Conservation (phyloP, 2,113 vertebrate species). For the Campylomormyrus tamandua region DNA sequence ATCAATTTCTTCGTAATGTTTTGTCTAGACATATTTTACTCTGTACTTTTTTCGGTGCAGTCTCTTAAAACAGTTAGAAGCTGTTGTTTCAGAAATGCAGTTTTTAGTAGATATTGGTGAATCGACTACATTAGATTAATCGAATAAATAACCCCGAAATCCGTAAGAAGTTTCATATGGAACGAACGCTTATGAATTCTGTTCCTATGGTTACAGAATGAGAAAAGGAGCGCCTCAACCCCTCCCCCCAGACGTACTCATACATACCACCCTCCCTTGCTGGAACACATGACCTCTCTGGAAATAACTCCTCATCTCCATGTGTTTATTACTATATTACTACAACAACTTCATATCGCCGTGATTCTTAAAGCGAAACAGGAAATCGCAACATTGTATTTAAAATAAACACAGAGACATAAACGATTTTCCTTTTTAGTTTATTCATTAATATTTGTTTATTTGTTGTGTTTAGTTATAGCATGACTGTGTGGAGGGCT, state of each 20-base stretch:
- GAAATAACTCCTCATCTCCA: conserved; percentile 6
- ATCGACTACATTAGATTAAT: background rate
- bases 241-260: conserved; percentile 8
- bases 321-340: conserved; percentile 16
- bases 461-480: background rate
- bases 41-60: background rate
- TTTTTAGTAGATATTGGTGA: background rate
- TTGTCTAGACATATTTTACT: background rate
- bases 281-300: conserved; percentile 9
- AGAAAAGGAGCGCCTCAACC: background rate
- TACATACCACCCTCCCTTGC: conserved; percentile 2
- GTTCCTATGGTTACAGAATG: conserved; percentile 26
- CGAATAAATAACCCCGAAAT: conserved; percentile 4
- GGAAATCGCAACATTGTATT: background rate
- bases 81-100: background rate
- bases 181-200: conserved; percentile 19
- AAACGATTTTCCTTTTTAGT: conserved; percentile 14
- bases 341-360: background rate
- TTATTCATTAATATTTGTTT: background rate
- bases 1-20: background rate
- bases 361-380: background rate
- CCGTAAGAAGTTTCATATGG: conserved; percentile 13
- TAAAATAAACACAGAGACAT: background rate
- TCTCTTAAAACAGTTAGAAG: background rate
- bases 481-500: background rate